Percentiles rank a stretch among this genome's conserved stretches.
These are phyloP conservation scores for Drosophila emarginata DNA, from an alignment of 2,888 invertebrate genomes.

Conservation along the genomic window DNA sequence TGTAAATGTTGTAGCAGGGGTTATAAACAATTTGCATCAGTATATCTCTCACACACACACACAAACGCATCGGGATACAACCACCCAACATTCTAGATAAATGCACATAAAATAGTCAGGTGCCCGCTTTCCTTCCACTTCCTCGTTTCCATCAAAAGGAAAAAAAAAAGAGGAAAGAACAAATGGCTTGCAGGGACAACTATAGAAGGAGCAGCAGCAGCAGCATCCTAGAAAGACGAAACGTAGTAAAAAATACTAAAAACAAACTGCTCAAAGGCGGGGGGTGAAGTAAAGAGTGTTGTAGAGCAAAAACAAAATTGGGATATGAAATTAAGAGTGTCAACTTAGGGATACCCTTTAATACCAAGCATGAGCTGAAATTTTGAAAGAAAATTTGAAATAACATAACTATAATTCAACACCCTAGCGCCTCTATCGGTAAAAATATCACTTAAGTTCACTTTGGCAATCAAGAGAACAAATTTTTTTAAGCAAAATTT, in stretches of 20 bases:
- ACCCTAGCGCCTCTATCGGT: too few species aligned
- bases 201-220: constrained; percentile 34
- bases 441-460: neutral
- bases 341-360: neutral
- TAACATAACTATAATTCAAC: too few species aligned
- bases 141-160: constrained; percentile 2
- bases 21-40: constrained; percentile 69
- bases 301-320: neutral
- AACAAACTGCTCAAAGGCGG: constrained; percentile 19
- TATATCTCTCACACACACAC: constrained; percentile 58
- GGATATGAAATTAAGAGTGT: neutral
- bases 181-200: constrained; percentile 71
- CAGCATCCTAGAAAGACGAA: constrained; percentile 13
- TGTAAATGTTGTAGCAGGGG: constrained; percentile 13
- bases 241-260: constrained; percentile 29
- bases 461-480: too few species aligned
- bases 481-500: too few species aligned
- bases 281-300: neutral
- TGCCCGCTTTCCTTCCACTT: constrained; percentile 17
- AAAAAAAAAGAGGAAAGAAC: constrained; percentile 38
- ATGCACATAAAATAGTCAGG: constrained; percentile 61
- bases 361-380: neutral
- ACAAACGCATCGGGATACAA: constrained; percentile 18
- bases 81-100: constrained; percentile 45
- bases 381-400: too few species aligned